Percentiles rank a stretch among this genome's conserved stretches.
Evolutionary conservation across 2,888 invertebrate species (phyloP).

Genomic region (Drosophila antonietae): DNA sequence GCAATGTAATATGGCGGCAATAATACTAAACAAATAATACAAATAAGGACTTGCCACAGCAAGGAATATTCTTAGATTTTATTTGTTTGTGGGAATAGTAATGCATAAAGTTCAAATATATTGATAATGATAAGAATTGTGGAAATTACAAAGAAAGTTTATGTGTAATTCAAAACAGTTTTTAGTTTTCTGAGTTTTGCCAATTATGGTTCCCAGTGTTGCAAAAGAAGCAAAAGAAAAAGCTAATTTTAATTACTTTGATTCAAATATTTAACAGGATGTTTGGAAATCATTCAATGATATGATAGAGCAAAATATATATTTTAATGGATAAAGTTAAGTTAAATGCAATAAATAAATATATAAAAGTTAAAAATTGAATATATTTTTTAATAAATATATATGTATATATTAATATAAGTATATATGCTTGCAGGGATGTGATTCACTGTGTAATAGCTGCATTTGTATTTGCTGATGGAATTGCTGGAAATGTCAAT

Average conservation of each 20-base stretch:
- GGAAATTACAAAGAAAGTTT: no score
- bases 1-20: not conserved
- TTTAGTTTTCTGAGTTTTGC: not conserved
- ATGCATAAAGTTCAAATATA: no score
- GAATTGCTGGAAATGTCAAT: constrained; percentile 21
- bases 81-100: no score
- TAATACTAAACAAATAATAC: not conserved
- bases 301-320: not conserved
- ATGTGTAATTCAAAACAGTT: no score
- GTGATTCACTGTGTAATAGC: constrained; percentile 13
- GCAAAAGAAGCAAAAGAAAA: not conserved
- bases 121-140: no score
- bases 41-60: not conserved
- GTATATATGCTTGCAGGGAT: not conserved
- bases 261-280: not conserved
- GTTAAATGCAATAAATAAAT: not conserved
- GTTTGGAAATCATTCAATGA: not conserved
- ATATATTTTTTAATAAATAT: not conserved
- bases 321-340: not conserved
- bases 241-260: not conserved
- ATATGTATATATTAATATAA: not conserved
- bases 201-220: not conserved
- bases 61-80: not conserved
- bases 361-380: not conserved
- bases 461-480: constrained; percentile 16